Conservation (phyloP, 2,888 invertebrate species). For the Drosophila diplacantha region DNA sequence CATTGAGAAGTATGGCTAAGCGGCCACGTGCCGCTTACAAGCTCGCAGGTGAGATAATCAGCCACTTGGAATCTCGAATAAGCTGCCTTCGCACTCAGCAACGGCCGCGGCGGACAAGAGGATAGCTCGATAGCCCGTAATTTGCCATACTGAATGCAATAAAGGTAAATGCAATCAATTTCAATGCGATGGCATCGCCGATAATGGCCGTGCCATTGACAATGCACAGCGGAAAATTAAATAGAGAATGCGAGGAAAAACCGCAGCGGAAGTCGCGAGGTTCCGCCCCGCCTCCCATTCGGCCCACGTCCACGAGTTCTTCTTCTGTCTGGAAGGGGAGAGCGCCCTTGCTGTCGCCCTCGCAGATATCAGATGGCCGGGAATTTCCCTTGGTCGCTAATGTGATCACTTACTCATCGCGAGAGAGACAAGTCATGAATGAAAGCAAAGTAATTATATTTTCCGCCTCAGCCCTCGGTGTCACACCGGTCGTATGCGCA, state of each 20-base stretch:
- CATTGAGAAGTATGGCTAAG: constrained; percentile 34
- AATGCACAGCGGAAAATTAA: constrained; percentile 62
- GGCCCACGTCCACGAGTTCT: constrained; percentile 7
- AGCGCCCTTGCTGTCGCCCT: constrained; percentile 4
- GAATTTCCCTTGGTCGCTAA: constrained; percentile 5
- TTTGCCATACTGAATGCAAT: constrained; percentile 32
- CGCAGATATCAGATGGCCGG: constrained; percentile 14
- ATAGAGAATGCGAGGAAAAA: constrained; percentile 41
- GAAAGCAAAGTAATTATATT: constrained; percentile 44
- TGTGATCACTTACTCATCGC: constrained; percentile 29
- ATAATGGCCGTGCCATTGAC: constrained; percentile 40
- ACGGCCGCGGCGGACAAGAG: constrained; percentile 3
- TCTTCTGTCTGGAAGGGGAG: constrained; percentile 27
- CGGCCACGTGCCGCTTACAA: constrained; percentile 37
- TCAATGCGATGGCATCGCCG: constrained; percentile 47
- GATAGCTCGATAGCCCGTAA: constrained; percentile 34
- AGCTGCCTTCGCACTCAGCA: not conserved
- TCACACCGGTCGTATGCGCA: constrained; percentile 50
- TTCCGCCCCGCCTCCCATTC: constrained; percentile 8
- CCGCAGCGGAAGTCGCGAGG: constrained; percentile 46
- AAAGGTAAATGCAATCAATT: constrained; percentile 59
- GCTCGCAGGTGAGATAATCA: constrained; percentile 16
- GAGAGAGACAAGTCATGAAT: constrained; percentile 36
- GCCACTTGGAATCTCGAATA: constrained; percentile 28
- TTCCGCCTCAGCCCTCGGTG: constrained; percentile 7